These are phyloP conservation scores for Nerophis ophidion DNA, from an alignment of 2,113 vertebrate species.

Conservation along the genomic window DNA sequence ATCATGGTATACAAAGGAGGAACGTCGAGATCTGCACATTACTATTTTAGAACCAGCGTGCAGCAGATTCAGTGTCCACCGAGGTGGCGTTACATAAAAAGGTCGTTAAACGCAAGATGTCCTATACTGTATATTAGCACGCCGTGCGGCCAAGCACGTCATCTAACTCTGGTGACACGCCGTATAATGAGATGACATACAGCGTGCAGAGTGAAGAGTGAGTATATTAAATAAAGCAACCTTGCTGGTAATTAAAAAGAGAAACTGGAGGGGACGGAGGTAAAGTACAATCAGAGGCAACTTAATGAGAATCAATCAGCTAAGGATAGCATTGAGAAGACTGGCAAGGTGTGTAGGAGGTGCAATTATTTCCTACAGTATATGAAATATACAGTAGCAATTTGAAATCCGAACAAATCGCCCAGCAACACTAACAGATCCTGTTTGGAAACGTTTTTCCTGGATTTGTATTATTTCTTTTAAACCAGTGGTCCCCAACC, in stretches of 20 bases:
- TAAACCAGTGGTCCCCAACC: too few species aligned
- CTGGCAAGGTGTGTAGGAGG: not conserved
- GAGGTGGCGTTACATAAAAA: slow-evolving; percentile 1
- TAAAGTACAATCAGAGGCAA: slow-evolving; percentile 6
- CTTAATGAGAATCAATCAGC: slow-evolving; percentile 11
- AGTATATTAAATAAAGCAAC: slow-evolving; percentile 8
- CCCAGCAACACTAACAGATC: too few species aligned
- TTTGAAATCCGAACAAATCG: too few species aligned
- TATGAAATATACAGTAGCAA: too few species aligned
- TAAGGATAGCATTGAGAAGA: not conserved
- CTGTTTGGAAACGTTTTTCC: too few species aligned
- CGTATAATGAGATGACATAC: slow-evolving; percentile 8
- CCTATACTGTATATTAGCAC: not conserved
- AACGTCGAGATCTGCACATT: slow-evolving; percentile 1
- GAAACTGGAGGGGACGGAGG: not conserved
- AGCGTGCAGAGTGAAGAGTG: not conserved
- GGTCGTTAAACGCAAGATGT: slow-evolving; percentile 1
- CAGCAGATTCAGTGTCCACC: not conserved
- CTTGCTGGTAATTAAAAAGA: slow-evolving; percentile 10
- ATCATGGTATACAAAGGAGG: slow-evolving; percentile 22
- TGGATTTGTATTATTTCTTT: too few species aligned
- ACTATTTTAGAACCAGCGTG: not conserved
- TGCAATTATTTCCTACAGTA: not conserved
- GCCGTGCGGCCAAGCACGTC: not conserved
- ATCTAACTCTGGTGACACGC: not conserved